Conservation (phyloP, 1,140 invertebrate genomes). For the Neodiprion pinetum region DNA sequence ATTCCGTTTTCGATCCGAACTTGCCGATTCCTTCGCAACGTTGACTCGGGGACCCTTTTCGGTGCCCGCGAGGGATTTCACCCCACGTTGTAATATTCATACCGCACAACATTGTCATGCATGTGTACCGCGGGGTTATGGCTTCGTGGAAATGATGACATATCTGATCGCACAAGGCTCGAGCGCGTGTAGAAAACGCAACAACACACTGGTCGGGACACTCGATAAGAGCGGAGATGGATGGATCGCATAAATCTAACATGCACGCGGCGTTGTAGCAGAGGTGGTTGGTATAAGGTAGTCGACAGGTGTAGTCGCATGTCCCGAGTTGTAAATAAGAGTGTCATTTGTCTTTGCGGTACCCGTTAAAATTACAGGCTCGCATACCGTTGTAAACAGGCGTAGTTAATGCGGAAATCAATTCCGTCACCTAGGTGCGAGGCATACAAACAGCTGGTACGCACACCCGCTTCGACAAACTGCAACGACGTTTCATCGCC, state of each 20-base stretch:
- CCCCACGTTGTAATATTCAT: too few species aligned
- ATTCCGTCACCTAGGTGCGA: too few species aligned
- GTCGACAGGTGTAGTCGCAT: background rate
- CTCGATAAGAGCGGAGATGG: conserved; percentile 2
- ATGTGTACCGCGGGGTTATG: too few species aligned
- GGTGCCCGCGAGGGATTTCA: too few species aligned
- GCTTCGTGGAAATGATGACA: background rate
- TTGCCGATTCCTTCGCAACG: too few species aligned
- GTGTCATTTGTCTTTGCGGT: background rate
- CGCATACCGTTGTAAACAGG: too few species aligned
- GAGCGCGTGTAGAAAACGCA: background rate
- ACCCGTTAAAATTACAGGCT: background rate
- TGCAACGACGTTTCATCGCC: too few species aligned
- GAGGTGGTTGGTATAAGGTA: background rate
- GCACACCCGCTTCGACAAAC: too few species aligned
- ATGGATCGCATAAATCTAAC: conserved; percentile 1
- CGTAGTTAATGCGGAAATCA: background rate
- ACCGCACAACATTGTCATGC: too few species aligned
- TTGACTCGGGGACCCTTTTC: too few species aligned
- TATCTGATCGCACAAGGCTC: background rate
- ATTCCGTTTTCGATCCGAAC: too few species aligned
- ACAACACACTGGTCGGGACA: background rate
- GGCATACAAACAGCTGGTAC: too few species aligned
- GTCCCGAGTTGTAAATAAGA: background rate
- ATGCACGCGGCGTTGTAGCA: background rate